Conservation (phyloP, 1,140 invertebrate genomes). For the Hyles vespertilio region DNA sequence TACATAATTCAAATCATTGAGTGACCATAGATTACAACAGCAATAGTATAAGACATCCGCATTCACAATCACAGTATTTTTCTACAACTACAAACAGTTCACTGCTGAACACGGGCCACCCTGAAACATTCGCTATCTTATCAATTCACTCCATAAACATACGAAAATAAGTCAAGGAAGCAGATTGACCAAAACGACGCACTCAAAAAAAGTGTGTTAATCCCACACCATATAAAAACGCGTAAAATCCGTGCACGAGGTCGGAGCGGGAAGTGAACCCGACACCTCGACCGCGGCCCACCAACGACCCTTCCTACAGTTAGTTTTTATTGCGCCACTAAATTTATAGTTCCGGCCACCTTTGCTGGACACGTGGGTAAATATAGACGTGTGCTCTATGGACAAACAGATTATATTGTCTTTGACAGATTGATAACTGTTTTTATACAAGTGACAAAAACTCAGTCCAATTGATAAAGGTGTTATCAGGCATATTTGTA, state of each 20-base stretch:
- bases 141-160: not conserved
- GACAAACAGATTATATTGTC: too few species aligned
- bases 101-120: too few species aligned
- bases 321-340: slow-evolving; percentile 38
- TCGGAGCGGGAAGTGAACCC: slow-evolving; percentile 48
- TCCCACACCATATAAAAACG: slow-evolving; percentile 7
- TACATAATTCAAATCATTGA: too few species aligned
- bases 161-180: slow-evolving; percentile 6
- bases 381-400: slow-evolving; percentile 25
- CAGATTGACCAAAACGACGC: not conserved
- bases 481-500: too few species aligned
- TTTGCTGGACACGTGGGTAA: slow-evolving; percentile 46
- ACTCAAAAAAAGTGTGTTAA: slow-evolving; percentile 13
- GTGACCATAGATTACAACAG: too few species aligned
- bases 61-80: too few species aligned
- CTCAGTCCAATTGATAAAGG: too few species aligned
- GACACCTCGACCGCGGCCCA: slow-evolving; percentile 58
- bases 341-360: slow-evolving; percentile 65
- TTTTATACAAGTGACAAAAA: too few species aligned
- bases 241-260: slow-evolving; percentile 15
- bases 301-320: slow-evolving; percentile 41
- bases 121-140: too few species aligned
- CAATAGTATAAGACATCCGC: too few species aligned
- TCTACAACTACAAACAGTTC: too few species aligned
- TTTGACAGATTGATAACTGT: too few species aligned